Evolutionary conservation across 1,140 invertebrate species (phyloP), one percentile per base, ranked within the genome.

Genomic region (Sycophaga agraensis): DNA sequence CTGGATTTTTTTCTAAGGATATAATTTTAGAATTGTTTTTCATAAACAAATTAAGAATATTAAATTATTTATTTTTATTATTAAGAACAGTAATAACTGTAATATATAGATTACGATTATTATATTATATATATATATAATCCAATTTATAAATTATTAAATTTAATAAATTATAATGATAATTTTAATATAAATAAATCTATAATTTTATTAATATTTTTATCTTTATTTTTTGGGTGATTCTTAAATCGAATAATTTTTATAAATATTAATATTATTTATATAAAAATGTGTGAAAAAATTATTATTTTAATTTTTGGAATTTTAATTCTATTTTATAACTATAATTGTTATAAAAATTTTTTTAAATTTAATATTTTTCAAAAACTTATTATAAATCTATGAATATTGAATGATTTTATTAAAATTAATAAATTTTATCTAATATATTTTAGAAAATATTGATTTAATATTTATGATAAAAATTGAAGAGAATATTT

Each of bases 31-130:
- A 73, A 71, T 0, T 72, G 75, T n/a, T 39, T 8, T 39, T 11
- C 60, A 68, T 78, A 65, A 11, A 16, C 84, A 87, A 87, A 62
- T 82, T 84, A 59, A 76, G 85, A 73, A 76, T 87, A 73, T 87
- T 87, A 82, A 80, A 87, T 39, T 39, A 39, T 11, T 39, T 39
- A 8, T 9, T 84, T 60, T 77, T 80, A 79, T 80, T 82, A 80
- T 58, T 85, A 69, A 81, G 79, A 24, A 82, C 79, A 7, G 31
- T 4, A 39, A n/a, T 53, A n/a, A 53, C 35, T 8, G 17, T 53
- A n/a, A 4, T 16, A n/a, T 53, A 40, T 26, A 22, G 16, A 8
- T 24, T 53, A 17, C 35, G 35, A 24, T 24, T 39, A 40, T 39
- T 39, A 9, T 39, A 16, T 53, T 16, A n/a, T 40, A 8, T 51